Conservation (phyloP, 2,888 invertebrate genomes). For the Tetanocera ferruginea region DNA sequence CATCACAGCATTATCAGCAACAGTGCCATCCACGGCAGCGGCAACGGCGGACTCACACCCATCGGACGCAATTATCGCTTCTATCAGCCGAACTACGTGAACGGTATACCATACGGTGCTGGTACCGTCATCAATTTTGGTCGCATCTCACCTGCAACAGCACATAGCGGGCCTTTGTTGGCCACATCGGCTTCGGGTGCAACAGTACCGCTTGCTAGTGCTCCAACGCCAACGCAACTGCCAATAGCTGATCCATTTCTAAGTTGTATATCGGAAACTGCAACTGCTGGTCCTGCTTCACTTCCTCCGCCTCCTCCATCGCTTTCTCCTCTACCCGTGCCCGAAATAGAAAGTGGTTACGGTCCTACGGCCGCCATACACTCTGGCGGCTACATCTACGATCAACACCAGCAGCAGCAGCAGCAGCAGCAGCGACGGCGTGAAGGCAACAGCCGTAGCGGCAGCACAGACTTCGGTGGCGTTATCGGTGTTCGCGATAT, state of each 20-base stretch:
- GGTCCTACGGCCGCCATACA: slow-evolving; percentile 36
- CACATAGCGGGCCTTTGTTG: slow-evolving; percentile 57
- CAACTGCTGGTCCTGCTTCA: slow-evolving; percentile 41
- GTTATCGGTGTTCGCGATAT: background rate
- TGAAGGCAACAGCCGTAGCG: background rate
- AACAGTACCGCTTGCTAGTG: slow-evolving; percentile 51
- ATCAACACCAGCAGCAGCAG: slow-evolving; percentile 39
- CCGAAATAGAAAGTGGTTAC: background rate
- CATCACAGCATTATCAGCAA: slow-evolving; percentile 47
- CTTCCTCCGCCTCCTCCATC: slow-evolving; percentile 26
- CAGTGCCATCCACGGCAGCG: slow-evolving; percentile 53
- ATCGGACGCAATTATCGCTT: slow-evolving; percentile 52
- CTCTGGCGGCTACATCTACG: slow-evolving; percentile 37
- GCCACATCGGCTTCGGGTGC: slow-evolving; percentile 55
- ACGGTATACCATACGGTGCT: slow-evolving; percentile 51
- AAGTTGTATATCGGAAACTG: slow-evolving; percentile 18
- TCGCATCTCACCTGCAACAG: slow-evolving; percentile 51
- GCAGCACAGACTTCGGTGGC: background rate
- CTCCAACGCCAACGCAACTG: slow-evolving; percentile 52
- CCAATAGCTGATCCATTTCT: slow-evolving; percentile 51
- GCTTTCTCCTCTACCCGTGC: background rate
- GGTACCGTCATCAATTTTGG: slow-evolving; percentile 59
- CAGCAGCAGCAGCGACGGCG: slow-evolving; percentile 1
- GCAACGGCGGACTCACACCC: slow-evolving; percentile 50
- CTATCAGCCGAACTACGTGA: slow-evolving; percentile 48